phyloP scores from a whole-genome alignment of 2,113 vertebrate species.

The Albula goreensis region DNA sequence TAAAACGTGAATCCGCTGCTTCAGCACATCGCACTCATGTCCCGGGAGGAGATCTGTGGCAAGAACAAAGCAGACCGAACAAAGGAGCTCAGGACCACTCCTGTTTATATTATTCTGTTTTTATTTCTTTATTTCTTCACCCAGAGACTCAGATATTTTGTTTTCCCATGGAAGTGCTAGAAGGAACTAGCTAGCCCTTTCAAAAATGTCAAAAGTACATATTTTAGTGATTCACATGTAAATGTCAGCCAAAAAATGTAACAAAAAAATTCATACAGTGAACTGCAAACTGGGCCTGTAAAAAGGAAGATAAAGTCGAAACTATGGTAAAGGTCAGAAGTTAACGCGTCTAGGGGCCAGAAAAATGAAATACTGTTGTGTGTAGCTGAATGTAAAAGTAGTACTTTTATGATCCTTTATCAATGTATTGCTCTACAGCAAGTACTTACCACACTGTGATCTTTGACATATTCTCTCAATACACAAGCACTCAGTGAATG shows the following conservation, averaged over 20 bases:
- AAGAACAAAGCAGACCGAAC: background rate
- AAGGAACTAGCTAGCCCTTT: constrained; percentile 22
- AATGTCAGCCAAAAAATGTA: constrained; percentile 61
- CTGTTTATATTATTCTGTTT: constrained; percentile 27
- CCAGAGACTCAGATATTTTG: constrained; percentile 19
- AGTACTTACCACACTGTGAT: background rate
- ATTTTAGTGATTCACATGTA: constrained; percentile 48
- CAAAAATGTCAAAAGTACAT: constrained; percentile 43
- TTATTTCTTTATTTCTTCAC: background rate
- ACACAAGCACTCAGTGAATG: background rate
- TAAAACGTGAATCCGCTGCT: constrained; percentile 38
- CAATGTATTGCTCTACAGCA: background rate
- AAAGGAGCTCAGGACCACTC: constrained; percentile 13
- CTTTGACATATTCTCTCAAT: background rate
- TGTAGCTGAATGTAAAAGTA: background rate
- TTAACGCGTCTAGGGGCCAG: constrained; percentile 34
- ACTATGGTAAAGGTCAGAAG: constrained; percentile 59
- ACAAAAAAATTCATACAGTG: constrained; percentile 43
- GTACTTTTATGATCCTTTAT: background rate
- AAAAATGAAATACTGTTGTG: background rate
- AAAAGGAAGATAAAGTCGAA: constrained; percentile 51
- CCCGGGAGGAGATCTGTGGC: constrained; percentile 3
- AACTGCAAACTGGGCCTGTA: constrained; percentile 51
- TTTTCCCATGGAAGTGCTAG: constrained; percentile 41
- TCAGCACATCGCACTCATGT: constrained; percentile 12